Evolutionary conservation across 2,888 invertebrate species (phyloP).

Genomic region (Apamea epomidion): DNA sequence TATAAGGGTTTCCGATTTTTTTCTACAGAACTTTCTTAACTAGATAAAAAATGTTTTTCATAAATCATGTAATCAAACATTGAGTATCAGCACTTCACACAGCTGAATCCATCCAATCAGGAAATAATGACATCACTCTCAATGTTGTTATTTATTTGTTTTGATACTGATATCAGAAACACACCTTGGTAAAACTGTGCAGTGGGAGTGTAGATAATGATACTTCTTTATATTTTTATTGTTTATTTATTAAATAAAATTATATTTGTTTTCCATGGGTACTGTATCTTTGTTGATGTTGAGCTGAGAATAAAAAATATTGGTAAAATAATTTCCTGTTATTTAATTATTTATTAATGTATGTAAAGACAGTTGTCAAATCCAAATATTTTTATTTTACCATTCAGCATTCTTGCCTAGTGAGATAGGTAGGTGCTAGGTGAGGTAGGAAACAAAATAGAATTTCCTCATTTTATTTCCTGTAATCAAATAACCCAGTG

Average conservation of each 20-base stretch:
- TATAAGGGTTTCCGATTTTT: not conserved
- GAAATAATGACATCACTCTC: constrained; percentile 65
- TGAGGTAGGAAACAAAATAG: not conserved
- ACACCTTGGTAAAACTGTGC: constrained; percentile 13
- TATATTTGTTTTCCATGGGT: not conserved
- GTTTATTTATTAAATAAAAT: not conserved
- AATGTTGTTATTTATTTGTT: constrained; percentile 67
- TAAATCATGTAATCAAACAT: constrained; percentile 38
- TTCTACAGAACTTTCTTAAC: too few relatives aligned
- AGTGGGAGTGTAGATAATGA: not conserved
- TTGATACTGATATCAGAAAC: constrained; percentile 48
- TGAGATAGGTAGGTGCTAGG: not conserved
- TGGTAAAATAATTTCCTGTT: not conserved
- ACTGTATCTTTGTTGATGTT: not conserved
- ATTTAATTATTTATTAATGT: not conserved
- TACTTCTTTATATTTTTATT: not conserved
- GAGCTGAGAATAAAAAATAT: constrained; percentile 1
- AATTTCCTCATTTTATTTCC: not conserved
- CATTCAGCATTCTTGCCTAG: not conserved
- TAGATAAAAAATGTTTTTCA: not conserved
- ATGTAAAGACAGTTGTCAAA: not conserved
- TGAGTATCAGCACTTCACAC: constrained; percentile 41
- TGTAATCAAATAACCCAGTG: not conserved
- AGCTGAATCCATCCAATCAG: constrained; percentile 59
- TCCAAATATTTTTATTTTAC: not conserved